Conservation (phyloP, 1,140 invertebrate species). For the Trinorchestia longiramus region DNA sequence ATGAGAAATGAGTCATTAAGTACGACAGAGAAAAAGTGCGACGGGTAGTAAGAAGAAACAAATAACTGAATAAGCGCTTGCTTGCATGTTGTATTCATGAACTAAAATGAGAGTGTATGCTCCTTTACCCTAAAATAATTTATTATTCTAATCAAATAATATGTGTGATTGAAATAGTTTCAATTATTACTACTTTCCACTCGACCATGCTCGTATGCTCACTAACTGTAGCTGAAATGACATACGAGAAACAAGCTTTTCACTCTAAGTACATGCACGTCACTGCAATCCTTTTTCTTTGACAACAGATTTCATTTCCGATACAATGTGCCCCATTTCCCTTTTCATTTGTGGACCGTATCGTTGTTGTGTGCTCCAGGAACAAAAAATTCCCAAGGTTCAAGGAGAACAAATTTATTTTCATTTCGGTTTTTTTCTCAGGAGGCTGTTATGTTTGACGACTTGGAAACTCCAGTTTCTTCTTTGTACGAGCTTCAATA, state of each 20-base stretch:
- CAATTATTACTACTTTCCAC: too few species aligned
- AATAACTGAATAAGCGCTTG: too few species aligned
- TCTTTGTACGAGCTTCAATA: slow-evolving; percentile 1
- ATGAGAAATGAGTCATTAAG: too few species aligned
- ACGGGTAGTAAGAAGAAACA: too few species aligned
- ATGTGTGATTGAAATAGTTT: too few species aligned
- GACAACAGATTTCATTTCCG: background rate
- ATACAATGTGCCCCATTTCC: background rate
- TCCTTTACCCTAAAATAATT: too few species aligned
- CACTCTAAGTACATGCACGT: background rate
- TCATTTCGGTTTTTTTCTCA: background rate
- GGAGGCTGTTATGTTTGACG: background rate
- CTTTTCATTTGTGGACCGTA: background rate
- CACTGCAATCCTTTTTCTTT: background rate
- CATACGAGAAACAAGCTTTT: background rate
- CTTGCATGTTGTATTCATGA: too few species aligned
- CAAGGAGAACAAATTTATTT: background rate
- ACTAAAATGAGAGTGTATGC: too few species aligned
- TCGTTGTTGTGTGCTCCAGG: background rate
- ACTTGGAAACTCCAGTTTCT: background rate
- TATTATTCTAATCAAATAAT: too few species aligned
- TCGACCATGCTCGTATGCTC: too few species aligned
- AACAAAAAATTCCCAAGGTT: background rate
- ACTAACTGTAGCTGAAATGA: too few species aligned
- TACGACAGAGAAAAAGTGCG: too few species aligned